phyloP scores from a whole-genome alignment of 2,113 vertebrate genomes.

The Chaenocephalus aceratus region DNA sequence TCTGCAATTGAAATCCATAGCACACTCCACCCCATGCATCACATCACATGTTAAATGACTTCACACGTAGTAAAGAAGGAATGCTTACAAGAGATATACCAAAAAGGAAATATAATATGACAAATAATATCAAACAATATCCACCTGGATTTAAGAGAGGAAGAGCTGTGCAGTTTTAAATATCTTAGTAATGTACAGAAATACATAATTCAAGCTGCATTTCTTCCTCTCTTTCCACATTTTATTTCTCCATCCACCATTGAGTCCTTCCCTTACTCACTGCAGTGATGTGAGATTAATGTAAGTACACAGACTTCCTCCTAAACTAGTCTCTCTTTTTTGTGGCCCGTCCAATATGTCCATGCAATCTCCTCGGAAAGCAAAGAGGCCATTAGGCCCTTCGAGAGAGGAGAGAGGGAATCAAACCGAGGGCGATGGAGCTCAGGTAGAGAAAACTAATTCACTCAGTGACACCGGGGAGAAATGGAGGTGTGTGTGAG shows the following conservation, averaged over 20 bases:
- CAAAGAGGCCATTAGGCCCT: conserved; percentile 73
- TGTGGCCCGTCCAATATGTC: conserved; percentile 55
- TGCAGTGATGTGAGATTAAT: conserved; percentile 71
- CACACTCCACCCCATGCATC: too few relatives aligned
- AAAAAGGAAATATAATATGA: too few relatives aligned
- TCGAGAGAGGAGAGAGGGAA: conserved; percentile 66
- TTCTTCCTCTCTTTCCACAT: conserved; percentile 3
- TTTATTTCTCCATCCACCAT: conserved; percentile 51
- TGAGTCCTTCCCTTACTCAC: conserved; percentile 56
- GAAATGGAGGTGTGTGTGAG: conserved; percentile 43
- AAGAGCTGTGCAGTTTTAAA: too few relatives aligned
- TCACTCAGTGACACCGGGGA: conserved; percentile 49
- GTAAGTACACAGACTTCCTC: conserved; percentile 51
- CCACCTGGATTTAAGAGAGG: too few relatives aligned
- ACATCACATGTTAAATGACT: too few relatives aligned
- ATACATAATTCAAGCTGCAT: neutral
- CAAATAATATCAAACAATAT: too few relatives aligned
- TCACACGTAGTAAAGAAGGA: too few relatives aligned
- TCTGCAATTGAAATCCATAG: too few relatives aligned
- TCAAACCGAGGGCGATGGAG: conserved; percentile 67
- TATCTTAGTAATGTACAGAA: too few relatives aligned
- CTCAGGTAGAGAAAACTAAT: conserved; percentile 73
- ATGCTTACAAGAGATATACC: too few relatives aligned
- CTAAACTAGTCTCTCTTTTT: conserved; percentile 63
- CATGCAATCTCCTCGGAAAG: conserved; percentile 71